A percentile compares a stretch with the other conserved stretches of the same genome.
phyloP scores from a whole-genome alignment of 2,888 invertebrate species.

The Strigamia crassipes region DNA sequence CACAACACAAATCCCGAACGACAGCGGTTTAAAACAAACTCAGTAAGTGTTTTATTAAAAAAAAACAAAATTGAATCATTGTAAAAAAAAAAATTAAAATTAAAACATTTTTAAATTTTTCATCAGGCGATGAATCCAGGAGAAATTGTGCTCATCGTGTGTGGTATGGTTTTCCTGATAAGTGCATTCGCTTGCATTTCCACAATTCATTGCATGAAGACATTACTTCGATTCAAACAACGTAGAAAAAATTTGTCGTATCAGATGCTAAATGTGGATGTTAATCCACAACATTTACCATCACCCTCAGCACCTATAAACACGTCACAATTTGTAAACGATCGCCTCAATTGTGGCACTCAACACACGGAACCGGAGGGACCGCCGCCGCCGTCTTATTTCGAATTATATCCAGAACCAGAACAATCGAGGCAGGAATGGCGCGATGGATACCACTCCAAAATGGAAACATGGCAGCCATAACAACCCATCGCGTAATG shows the following conservation, averaged over 20 bases:
- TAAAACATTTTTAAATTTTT: not conserved
- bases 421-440: not conserved
- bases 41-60: not conserved
- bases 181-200: not conserved
- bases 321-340: not conserved
- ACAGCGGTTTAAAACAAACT: not conserved
- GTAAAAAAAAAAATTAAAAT: too few species aligned
- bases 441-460: not conserved
- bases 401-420: conserved; percentile 12
- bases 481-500: not conserved
- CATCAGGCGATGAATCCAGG: not conserved
- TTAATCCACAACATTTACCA: not conserved
- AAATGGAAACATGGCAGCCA: conserved; percentile 25
- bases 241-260: not conserved
- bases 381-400: not conserved
- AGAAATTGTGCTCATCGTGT: not conserved
- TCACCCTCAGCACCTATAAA: not conserved
- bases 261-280: not conserved
- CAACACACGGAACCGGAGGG: not conserved
- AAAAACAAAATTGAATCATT: not conserved
- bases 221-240: not conserved
- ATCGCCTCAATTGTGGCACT: not conserved
- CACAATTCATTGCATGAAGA: not conserved
- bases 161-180: not conserved
- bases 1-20: not conserved